A percentile compares a stretch with the other conserved stretches of the same genome.
These are phyloP conservation scores for Camelus dromedarius DNA, from an alignment of 2,113 vertebrate genomes.

Conservation along the genomic window DNA sequence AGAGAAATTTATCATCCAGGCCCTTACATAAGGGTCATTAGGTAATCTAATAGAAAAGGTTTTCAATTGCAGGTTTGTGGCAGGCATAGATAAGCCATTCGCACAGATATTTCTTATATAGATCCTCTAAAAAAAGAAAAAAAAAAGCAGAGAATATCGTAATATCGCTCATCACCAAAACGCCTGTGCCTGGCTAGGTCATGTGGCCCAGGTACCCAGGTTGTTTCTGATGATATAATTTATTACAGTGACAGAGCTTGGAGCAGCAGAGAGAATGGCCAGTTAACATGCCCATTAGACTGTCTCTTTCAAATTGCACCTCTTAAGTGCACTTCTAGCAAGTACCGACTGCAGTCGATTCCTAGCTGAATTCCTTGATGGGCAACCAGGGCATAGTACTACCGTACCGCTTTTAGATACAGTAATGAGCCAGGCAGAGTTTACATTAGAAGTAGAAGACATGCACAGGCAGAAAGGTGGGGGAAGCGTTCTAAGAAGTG, in stretches of 20 bases:
- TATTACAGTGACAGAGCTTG: conserved; percentile 31
- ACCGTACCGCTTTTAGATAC: conserved; percentile 53
- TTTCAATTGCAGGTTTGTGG: conserved; percentile 24
- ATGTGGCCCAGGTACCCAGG: neutral
- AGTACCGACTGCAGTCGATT: conserved; percentile 6
- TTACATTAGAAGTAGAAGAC: neutral
- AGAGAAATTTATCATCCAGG: conserved; percentile 43
- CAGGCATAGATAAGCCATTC: conserved; percentile 58
- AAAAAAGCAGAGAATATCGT: conserved; percentile 44
- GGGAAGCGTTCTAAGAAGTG: neutral
- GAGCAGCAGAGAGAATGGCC: conserved; percentile 21
- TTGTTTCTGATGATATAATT: conserved; percentile 44
- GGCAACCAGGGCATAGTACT: neutral
- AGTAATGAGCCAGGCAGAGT: neutral
- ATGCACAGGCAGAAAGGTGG: neutral
- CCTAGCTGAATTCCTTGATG: conserved; percentile 67
- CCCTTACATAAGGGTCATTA: conserved; percentile 15
- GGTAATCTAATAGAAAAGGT: conserved; percentile 22
- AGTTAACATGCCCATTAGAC: conserved; percentile 56
- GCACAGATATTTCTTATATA: conserved; percentile 57
- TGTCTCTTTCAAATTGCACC: conserved; percentile 30
- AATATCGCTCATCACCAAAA: conserved; percentile 52
- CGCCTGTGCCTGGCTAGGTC: neutral
- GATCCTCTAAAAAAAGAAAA: neutral
- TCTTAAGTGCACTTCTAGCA: conserved; percentile 54